Base-by-base conservation (phyloP, 2,797 vertebrate species). In the Sebastiscus albofasciatus region DNA sequence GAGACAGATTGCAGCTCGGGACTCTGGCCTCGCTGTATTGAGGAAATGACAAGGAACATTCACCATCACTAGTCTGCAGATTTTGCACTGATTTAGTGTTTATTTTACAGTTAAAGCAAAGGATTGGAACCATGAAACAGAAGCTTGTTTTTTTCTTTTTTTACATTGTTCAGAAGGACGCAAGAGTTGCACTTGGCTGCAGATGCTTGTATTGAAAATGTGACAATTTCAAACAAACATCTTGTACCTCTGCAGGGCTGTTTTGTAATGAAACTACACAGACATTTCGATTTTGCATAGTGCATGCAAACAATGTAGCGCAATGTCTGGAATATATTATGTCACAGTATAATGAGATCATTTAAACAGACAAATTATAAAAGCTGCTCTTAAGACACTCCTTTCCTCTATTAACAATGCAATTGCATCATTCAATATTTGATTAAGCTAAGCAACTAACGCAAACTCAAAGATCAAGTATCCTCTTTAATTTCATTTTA, bases 1-100 rank as follows among this genome's bases (percentile, higher is more conserved):
- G 87, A 95, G 89, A 88, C 94, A 95, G 91, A 91, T 93, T 94
- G 89, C 82, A 83, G 80, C 76, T 75, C 27, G 83, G 80, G 83
- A 90, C 85, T 85, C 73, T 67, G 81, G 88, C 87, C 87, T 83
- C 34, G 9, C 62, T 62, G 87, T 80, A 70, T 77, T 82, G 84
- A 88, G 80, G 88, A 93, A 86, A 91, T 90, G 93, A 93, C 83
- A 69, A 87, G 80, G 86, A 91, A 88, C 76, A 71, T 87, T 91
- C 83, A 71, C 82, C 80, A 62, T 90, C 65, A 65, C 76, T n/a
- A 77, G 65, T 75, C 67, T 81, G 71, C 49, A 69, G 79, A 82
- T 80, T 89, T 84, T 86, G 42, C 74, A 77, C 81, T 83, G 83
- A 84, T 86, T 88, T 72, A 58, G 77, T 90, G 77, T 88, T 90